Evolutionary conservation across 2,113 vertebrate species (phyloP), one percentile per base, ranked within the genome.

Genomic region (Phyllostomus hastatus): DNA sequence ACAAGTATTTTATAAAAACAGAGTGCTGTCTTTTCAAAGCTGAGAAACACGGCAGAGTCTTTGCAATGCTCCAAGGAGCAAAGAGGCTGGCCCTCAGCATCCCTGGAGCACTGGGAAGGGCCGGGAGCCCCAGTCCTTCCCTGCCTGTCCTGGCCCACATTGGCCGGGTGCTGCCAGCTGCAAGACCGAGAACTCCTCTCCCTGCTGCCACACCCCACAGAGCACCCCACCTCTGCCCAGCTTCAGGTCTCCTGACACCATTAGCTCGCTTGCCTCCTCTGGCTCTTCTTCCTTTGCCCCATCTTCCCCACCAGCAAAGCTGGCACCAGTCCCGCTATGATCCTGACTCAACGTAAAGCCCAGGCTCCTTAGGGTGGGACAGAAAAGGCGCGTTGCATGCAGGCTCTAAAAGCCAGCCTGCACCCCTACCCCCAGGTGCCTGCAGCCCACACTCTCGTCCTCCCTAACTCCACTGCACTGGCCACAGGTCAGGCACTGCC

Each of bases 91-190:
- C 24, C 64, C 24, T 20, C 0, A 0, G 41, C 11, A 28, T 1
- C 64, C n/a, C 28, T 10, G 3, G 2, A 54, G 59, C 43, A 5
- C 14, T 3, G 10, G 46, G 33, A 15, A 73, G 31, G 67, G 38
- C 61, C 10, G 1, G 81, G 20, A 66, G 22, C 75, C 33, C 14
- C 1, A 41, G 22, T n/a, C 16, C 6, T 12, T 16, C 8, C 20
- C 10, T 3, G 50, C 28, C 81, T 35, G 0, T 33, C 9, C 2
- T 4, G 0, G 1, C 7, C 72, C 75, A 31, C 50, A 6, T 4
- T 5, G 26, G 31, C n/a, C 43, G 0, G 14, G 38, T 15, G 19
- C 67, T 2, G 8, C 59, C 31, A 17, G 12, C 19, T 2, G 2
- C 22, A 31, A 31, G 35, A 11, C 10, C 1, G 12, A 41, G 54